A percentile compares a stretch with the other conserved stretches of the same genome.
Conservation (phyloP, 2,888 invertebrate species). For the Tipula helvola region DNA sequence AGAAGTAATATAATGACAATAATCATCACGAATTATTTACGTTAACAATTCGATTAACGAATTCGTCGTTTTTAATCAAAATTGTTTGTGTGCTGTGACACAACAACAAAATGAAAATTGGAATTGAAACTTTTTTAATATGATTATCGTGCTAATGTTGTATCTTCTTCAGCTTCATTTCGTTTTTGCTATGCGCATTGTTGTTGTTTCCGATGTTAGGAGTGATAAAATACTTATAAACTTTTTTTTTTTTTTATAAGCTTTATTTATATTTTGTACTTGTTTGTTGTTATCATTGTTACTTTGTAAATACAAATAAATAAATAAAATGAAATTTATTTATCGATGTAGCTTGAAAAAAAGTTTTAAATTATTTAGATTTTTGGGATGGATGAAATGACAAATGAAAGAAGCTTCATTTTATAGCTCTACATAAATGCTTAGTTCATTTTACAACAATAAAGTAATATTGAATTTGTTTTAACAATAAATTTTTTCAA, state of each 20-base stretch:
- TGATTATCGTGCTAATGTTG: not conserved
- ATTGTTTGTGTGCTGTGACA: not conserved
- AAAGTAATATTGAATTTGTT: not conserved
- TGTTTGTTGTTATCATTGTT: not conserved
- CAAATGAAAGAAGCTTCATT: not conserved
- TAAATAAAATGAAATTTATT: not conserved
- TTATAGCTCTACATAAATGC: not conserved
- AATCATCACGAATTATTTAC: not conserved
- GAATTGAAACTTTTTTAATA: not conserved
- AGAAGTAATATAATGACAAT: not conserved
- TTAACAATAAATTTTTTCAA: not conserved
- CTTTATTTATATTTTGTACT: not conserved
- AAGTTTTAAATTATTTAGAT: not conserved
- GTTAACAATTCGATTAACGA: not conserved
- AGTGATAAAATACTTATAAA: not conserved
- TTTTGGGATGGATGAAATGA: not conserved
- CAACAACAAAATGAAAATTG: not conserved
- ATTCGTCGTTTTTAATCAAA: not conserved
- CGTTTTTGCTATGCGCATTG: not conserved
- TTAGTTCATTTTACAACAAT: too few species aligned
- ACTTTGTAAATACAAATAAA: not conserved
- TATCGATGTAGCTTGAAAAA: not conserved
- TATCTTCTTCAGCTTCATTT: not conserved
- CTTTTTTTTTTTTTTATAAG: not conserved
- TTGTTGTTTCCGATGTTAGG: not conserved